These are phyloP conservation scores for Acinonyx jubatus DNA, from an alignment of 2,113 vertebrate species.

Conservation along the genomic window DNA sequence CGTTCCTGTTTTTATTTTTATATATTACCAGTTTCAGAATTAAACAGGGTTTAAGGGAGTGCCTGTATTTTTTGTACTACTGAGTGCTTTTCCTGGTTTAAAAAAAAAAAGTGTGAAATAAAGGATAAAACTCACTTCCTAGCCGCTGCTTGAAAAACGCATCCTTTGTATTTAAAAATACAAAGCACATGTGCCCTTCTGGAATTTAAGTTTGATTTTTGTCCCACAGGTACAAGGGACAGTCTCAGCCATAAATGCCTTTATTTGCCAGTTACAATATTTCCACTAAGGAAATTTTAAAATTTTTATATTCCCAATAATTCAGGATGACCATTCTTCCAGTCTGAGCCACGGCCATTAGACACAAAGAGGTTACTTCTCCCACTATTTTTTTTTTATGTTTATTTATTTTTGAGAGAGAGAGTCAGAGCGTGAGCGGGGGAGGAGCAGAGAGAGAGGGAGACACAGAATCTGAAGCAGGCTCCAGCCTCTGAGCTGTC, in stretches of 20 bases:
- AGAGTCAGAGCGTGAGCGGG: no score
- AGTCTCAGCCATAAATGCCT: not conserved
- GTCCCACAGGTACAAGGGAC: not conserved
- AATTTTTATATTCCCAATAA: not conserved
- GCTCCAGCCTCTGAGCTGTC: no score
- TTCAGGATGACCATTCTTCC: accelerated
- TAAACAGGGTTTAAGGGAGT: not conserved
- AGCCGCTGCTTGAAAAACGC: not conserved
- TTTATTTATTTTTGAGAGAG: no score
- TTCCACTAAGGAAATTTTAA: not conserved
- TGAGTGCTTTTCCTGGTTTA: not conserved
- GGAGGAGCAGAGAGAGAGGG: no score
- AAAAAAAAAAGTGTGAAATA: not conserved
- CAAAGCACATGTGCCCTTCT: not conserved
- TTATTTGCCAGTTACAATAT: not conserved
- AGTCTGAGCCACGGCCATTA: accelerated
- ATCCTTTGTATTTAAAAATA: not conserved
- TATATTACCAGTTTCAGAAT: accelerated
- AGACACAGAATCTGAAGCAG: no score
- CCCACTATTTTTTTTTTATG: not conserved
- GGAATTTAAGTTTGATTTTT: constrained; percentile 25
- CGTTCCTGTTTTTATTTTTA: not conserved
- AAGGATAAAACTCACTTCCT: not conserved
- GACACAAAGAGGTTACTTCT: not conserved
- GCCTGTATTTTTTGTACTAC: accelerated